These are phyloP conservation scores for Parazoanthus atlanticus DNA, from an alignment of 92 coral and sea anemone genomes.

Conservation along the genomic window DNA sequence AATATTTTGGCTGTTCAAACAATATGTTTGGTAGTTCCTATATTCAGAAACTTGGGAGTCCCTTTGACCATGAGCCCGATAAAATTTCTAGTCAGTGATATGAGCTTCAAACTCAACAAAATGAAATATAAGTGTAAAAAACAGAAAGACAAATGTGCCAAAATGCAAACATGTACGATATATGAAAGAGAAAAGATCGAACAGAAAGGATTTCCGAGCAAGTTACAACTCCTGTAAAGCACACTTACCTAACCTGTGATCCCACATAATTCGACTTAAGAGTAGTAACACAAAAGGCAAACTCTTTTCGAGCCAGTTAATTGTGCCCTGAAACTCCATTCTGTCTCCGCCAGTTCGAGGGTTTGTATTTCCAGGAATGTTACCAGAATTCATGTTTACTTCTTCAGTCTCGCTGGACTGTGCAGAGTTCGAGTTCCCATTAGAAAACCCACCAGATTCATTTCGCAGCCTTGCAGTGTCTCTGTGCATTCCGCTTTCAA, in stretches of 20 bases:
- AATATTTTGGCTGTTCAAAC: no score
- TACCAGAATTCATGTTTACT: slow-evolving; percentile 58
- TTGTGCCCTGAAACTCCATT: slow-evolving; percentile 96
- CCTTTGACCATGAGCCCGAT: no score
- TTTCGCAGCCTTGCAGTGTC: slow-evolving; percentile 61
- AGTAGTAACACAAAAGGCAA: slow-evolving; percentile 89
- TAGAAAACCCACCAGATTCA: slow-evolving; percentile 62
- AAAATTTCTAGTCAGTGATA: no score
- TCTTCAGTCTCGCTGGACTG: slow-evolving; percentile 82
- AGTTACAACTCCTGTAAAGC: not conserved
- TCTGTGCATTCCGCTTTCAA: slow-evolving; percentile 63
- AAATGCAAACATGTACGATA: not conserved
- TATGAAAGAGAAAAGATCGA: not conserved
- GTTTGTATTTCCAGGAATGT: slow-evolving; percentile 59
- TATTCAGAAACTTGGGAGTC: no score
- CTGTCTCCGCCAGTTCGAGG: slow-evolving; percentile 78
- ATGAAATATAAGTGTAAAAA: no score
- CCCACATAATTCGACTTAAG: slow-evolving; percentile 99
- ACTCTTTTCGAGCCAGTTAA: slow-evolving; percentile 90
- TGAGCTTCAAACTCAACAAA: no score
- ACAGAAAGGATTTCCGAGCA: no score
- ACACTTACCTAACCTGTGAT: slow-evolving; percentile 88
- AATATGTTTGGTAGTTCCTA: no score
- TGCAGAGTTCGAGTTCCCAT: slow-evolving; percentile 71
- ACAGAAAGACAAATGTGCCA: not conserved